Percentiles rank a stretch among this genome's conserved stretches.
Evolutionary conservation across 2,888 invertebrate species (phyloP).

Genomic region (Theretra japonica): DNA sequence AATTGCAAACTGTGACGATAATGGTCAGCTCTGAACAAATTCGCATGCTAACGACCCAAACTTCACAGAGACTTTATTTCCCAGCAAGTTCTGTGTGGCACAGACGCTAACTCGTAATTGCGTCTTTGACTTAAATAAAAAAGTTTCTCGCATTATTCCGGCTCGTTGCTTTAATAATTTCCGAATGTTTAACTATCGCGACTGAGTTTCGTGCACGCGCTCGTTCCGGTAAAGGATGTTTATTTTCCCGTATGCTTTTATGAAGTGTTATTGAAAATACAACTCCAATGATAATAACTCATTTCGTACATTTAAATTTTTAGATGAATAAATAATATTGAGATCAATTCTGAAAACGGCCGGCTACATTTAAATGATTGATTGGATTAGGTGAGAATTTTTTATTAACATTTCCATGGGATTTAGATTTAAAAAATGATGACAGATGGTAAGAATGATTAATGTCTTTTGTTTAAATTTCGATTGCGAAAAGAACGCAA

Average conservation of each 20-base stretch:
- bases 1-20: slow-evolving; percentile 21
- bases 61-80: slow-evolving; percentile 45
- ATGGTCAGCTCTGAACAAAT: slow-evolving; percentile 35
- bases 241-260: background rate
- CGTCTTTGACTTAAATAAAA: slow-evolving; percentile 51
- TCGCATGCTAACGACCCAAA: slow-evolving; percentile 53
- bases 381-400: background rate
- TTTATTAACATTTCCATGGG: background rate
- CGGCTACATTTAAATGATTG: background rate
- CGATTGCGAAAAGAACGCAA: too few relatives aligned
- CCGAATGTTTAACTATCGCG: slow-evolving; percentile 1
- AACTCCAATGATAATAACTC: background rate
- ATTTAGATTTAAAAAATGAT: background rate
- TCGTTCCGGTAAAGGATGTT: background rate
- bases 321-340: background rate
- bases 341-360: background rate
- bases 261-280: background rate
- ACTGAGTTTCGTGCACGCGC: background rate
- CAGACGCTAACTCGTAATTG: slow-evolving; percentile 50
- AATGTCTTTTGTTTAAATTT: background rate
- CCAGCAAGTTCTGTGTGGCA: slow-evolving; percentile 43
- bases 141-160: slow-evolving; percentile 41
- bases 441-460: background rate
- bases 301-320: background rate
- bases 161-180: slow-evolving; percentile 12